These are phyloP conservation scores for Probosciger aterrimus DNA, from an alignment of 2,113 vertebrate species.

Conservation along the genomic window DNA sequence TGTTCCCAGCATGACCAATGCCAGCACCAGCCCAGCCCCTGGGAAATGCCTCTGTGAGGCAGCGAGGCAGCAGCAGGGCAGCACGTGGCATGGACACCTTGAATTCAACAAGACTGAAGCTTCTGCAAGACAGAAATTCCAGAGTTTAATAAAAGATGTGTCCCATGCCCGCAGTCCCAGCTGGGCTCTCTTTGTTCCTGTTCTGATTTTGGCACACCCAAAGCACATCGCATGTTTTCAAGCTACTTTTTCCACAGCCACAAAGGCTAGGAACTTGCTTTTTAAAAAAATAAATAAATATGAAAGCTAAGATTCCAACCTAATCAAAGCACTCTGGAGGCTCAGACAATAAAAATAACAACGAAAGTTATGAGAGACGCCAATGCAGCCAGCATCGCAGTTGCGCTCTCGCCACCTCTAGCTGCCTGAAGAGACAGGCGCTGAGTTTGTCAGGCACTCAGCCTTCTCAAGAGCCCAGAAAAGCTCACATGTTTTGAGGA, in stretches of 20 bases:
- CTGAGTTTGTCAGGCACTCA: not conserved
- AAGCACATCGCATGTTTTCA: not conserved
- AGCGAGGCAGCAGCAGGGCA: rapidly evolving
- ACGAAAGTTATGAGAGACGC: not conserved
- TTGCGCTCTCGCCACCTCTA: not conserved
- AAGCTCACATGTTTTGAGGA: not conserved
- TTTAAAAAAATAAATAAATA: not conserved
- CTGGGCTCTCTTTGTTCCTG: not conserved
- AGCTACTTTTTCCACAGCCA: conserved; percentile 3
- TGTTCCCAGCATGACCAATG: rapidly evolving
- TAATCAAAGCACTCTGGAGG: conserved; percentile 35
- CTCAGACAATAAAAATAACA: conserved; percentile 25
- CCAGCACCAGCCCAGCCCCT: not conserved
- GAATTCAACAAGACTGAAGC: not conserved
- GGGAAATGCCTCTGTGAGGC: not conserved
- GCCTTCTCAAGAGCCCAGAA: not conserved
- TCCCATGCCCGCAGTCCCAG: rapidly evolving
- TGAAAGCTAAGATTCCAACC: not conserved
- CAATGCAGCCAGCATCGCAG: not conserved
- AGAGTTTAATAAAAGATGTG: not conserved
- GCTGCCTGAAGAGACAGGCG: conserved; percentile 5
- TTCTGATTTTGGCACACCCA: conserved; percentile 6
- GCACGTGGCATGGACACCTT: rapidly evolving
- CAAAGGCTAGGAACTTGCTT: not conserved
- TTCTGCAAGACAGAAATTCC: not conserved